Evolutionary conservation across 2,797 vertebrate genomes (phyloP), one percentile per base, ranked within the genome.

Genomic region (Hippopotamyrus pictus): DNA sequence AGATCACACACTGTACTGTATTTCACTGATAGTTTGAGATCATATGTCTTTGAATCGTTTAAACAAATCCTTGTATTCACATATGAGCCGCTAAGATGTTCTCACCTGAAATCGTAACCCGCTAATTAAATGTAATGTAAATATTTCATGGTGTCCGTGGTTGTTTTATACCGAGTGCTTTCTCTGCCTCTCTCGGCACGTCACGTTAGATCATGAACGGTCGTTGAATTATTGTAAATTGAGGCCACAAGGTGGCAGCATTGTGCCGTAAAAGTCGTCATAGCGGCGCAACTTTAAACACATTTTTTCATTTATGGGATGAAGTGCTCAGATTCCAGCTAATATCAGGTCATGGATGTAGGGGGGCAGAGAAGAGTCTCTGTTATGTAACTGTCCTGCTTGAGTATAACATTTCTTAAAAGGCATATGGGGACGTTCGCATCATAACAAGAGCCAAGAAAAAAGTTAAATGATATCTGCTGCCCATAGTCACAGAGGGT

Each of bases 161-260:
- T 29, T 53, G 46, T 29, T 33, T 86, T 51, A 29, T 2, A 33
- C 12, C 29, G 83, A 25, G 48, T 85, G 44, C 51, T 85, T 85
- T 25, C n/a, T 5, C 46, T 14, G 1, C 5, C 12, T 86, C 53
- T 51, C 41, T 46, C 73, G 12, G 62, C 12, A 69, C 62, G 12
- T 73, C 65, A n/a, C 37, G 19, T 46, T 79, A 46, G 37, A n/a
- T n/a, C 37, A 44, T 9, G 14, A 79, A 46, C 19, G 1, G 37
- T 44, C 17, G 19, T 5, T 9, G 46, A 51, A 7, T 86, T 3
- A 5, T 87, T 86, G 51, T 14, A 54, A 33, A 33, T 53, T 22
- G 14, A 8, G 22, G 5, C 88, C 88, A 86, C 88, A 65, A 7
- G 88, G 82, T 85, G 88, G 44, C 88, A 89, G 79, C 22, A 44